Evolutionary conservation across 2,888 invertebrate genomes (phyloP), one percentile per base, ranked within the genome.

Genomic region (Heliconius ethilla): DNA sequence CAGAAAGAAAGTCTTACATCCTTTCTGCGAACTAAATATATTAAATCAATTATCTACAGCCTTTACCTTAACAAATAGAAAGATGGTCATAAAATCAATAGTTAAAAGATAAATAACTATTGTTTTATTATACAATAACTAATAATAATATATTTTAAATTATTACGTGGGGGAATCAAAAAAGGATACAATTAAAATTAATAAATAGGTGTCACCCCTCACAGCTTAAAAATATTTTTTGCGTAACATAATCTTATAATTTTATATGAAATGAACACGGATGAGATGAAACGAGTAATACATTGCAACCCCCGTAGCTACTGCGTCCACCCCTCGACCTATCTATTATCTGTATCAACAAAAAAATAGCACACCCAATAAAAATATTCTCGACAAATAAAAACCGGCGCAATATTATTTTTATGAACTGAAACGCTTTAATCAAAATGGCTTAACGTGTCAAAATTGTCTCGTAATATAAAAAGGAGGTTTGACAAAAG

Each of bases 261-360:
- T 70, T 51, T 51, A 55, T 55, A 72, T 55, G 29, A n/a, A 55
- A 33, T 22, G 55, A n/a, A 72, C 29, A 63, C 25, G 59, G 25
- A 18, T 63, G 74, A 62, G 62, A 62, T 62, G 73, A 67, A 66
- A 62, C 74, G 37, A 40, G 40, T 7, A 45, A 40, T 40, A 63
- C 27, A 63, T 25, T 40, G 37, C 40, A 63, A 40, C 73, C 75
- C 78, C 72, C 73, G 29, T 76, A 55, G 78, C 81, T 78, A 81
- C 82, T 76, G 79, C 78, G 75, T 63, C 69, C 70, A 79, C 85
- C 86, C 86, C 84, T 83, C 51, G 83, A 83, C 82, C 86, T 87
- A 86, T 85, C 89, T 88, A 92, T 92, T 92, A 91, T 90, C 87
- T 86, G 83, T 88, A 89, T 90, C 91, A 92, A 92, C 90, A 91